These are phyloP conservation scores for Phallusia fumigata DNA, from an alignment of 23 tunicate genomes.

Conservation along the genomic window DNA sequence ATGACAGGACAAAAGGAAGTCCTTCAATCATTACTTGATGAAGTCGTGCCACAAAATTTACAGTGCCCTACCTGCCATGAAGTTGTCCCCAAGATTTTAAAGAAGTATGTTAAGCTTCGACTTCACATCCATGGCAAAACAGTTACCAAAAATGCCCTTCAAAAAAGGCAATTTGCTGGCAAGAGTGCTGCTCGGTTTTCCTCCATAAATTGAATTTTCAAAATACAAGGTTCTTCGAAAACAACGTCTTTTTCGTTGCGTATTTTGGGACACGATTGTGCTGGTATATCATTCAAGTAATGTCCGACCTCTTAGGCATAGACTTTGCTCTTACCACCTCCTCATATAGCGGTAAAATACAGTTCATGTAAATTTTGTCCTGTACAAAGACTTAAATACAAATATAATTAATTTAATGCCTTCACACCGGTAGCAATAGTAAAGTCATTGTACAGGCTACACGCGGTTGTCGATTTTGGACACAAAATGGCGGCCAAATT, in stretches of 20 bases:
- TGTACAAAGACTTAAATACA: too few species aligned
- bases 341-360: too few species aligned
- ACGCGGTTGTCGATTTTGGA: background rate
- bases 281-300: too few species aligned
- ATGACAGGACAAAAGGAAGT: background rate
- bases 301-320: too few species aligned
- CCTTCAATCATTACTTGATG: background rate
- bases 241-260: background rate
- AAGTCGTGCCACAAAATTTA: background rate
- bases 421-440: background rate
- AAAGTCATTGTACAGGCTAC: background rate
- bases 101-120: slow-evolving; percentile 10
- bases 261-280: background rate
- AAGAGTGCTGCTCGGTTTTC: slow-evolving; percentile 9
- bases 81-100: slow-evolving; percentile 9
- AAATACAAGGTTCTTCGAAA: background rate
- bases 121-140: slow-evolving; percentile 17
- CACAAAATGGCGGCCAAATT: slow-evolving; percentile 14
- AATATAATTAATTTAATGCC: too few species aligned
- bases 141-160: background rate
- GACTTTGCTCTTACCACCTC: too few species aligned
- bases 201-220: background rate
- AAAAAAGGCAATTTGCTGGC: slow-evolving; percentile 13
- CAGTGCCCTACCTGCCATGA: background rate
- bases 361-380: too few species aligned